Base-by-base conservation (phyloP, 2,888 invertebrate genomes). In the Lampropteryx suffumata region DNA sequence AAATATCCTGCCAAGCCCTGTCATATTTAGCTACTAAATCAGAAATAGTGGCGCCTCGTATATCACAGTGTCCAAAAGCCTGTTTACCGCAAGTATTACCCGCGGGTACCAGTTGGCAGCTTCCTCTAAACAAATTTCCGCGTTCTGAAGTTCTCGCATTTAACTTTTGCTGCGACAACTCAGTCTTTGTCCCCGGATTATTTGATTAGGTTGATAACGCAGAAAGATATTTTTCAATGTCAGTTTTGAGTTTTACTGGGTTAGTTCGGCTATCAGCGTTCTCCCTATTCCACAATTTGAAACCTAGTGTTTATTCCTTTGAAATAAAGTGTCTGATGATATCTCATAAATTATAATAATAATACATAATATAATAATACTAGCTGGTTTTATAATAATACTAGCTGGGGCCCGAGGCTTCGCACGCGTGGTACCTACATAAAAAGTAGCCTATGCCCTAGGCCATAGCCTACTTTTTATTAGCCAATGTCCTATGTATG, bases 131-230 rank as follows among this genome's bases (percentile, higher is more conserved):
- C 72, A 71, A 75, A 71, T 69, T 66, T 57, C 43, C 51, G 53
- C 58, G 60, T 56, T 64, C 56, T 62, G 50, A 60, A 62, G 68
- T 72, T 71, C 65, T 68, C 73, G 71, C 78, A 80, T 80, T 81
- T 80, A 79, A 83, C 82, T 82, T 83, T 83, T 82, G 59, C 58
- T 62, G 48, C 43, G 61, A 57, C 67, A 79, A 78, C 76, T 79
- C 71, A 59, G 65, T 72, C 77, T 71, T 75, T 75, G 73, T 75
- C 67, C n/a, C 59, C 51, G 52, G 62, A 61, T 75, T 71, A 80
- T 79, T 79, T 67, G 74, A 77, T 82, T 79, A 78, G 65, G 59
- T 61, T 17, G 17, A 17, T 17, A 65, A 50, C 68, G 72, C 68
- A 73, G 65, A 67, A 61, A 50, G 63, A 61, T 61, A 44, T 53